phyloP scores from a whole-genome alignment of 2,113 vertebrate species.

The Ovis canadensis region DNA sequence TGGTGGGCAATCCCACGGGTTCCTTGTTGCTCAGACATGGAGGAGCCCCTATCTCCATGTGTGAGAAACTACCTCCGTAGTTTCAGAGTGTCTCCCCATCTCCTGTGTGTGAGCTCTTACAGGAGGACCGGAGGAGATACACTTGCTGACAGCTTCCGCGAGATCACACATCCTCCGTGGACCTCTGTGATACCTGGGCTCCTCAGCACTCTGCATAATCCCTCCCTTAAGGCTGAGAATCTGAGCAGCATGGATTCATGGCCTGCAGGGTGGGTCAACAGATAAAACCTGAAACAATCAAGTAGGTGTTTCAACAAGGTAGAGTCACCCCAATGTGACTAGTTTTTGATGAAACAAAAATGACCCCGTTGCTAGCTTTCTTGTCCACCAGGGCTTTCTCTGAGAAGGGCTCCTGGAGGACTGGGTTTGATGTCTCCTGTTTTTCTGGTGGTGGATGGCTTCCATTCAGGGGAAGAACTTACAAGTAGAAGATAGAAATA shows the following conservation, averaged over 20 bases:
- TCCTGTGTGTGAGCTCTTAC: rapidly evolving
- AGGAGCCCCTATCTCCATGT: too few species aligned
- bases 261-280: too few species aligned
- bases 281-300: neutral
- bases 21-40: neutral
- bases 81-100: neutral
- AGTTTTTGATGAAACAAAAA: neutral
- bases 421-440: neutral
- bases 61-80: too few species aligned
- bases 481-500: neutral
- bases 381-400: rapidly evolving
- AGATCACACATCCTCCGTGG: rapidly evolving
- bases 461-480: neutral
- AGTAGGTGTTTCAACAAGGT: too few species aligned
- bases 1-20: rapidly evolving
- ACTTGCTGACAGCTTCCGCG: rapidly evolving
- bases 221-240: neutral
- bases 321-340: rapidly evolving
- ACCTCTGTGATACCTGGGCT: rapidly evolving
- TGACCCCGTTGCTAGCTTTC: rapidly evolving
- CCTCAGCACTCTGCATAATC: neutral
- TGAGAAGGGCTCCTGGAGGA: too few species aligned
- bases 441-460: neutral
- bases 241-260: rapidly evolving
- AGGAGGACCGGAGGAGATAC: rapidly evolving